phyloP scores from a whole-genome alignment of 2,888 invertebrate species.

The Spisula solida region DNA sequence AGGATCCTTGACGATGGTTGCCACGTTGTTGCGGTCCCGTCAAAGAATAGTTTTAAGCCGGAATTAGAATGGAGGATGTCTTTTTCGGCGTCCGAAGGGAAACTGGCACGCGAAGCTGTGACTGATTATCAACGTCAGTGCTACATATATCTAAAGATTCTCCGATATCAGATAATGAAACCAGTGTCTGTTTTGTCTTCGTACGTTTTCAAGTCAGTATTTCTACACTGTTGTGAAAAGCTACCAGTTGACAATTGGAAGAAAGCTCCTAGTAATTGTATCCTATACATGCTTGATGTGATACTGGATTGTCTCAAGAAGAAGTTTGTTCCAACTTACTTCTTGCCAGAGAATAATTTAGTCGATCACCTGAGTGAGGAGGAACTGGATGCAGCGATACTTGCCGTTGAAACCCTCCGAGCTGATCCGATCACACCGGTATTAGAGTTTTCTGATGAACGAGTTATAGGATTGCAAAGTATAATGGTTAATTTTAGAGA shows the following conservation, averaged over 20 bases:
- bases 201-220: conserved; percentile 59
- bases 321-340: conserved; percentile 62
- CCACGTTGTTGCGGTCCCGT: conserved; percentile 59
- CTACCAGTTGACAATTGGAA: conserved; percentile 55
- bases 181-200: conserved; percentile 45
- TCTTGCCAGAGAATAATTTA: conserved; percentile 65
- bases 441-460: conserved; percentile 52
- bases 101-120: conserved; percentile 53
- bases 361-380: conserved; percentile 55
- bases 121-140: conserved; percentile 63
- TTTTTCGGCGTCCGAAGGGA: conserved; percentile 60
- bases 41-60: conserved; percentile 36
- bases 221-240: conserved; percentile 60
- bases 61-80: conserved; percentile 65
- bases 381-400: conserved; percentile 44
- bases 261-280: conserved; percentile 57
- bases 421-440: conserved; percentile 48
- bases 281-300: conserved; percentile 63
- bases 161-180: conserved; percentile 49
- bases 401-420: conserved; percentile 41
- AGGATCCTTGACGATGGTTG: conserved; percentile 49
- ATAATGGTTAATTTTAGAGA: conserved; percentile 48
- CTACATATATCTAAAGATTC: conserved; percentile 61
- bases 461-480: conserved; percentile 47
- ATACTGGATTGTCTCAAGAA: conserved; percentile 54